A percentile compares a stretch with the other conserved stretches of the same genome.
Evolutionary conservation across 2,113 vertebrate species (phyloP).

Genomic region (Otus sunia): DNA sequence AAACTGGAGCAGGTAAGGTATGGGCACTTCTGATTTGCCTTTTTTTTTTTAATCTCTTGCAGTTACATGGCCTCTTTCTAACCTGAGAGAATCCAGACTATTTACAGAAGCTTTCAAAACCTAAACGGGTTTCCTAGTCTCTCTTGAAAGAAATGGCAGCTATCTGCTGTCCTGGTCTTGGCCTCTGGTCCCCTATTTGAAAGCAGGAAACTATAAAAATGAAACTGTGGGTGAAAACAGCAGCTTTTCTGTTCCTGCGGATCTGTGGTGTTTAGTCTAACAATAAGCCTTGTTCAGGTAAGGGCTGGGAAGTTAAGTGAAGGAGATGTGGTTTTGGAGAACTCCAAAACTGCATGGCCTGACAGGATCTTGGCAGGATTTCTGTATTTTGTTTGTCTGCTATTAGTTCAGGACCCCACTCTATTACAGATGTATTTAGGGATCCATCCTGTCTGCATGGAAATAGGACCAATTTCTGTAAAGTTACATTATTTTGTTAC

Average conservation of each 20-base stretch:
- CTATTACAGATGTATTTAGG: neutral
- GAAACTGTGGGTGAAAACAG: neutral
- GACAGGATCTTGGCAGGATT: neutral
- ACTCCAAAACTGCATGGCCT: neutral
- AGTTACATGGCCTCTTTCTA: neutral
- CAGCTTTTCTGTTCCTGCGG: neutral
- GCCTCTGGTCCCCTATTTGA: neutral
- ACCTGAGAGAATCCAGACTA: neutral
- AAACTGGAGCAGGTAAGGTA: neutral
- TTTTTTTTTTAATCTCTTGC: neutral
- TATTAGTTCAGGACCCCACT: neutral
- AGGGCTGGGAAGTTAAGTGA: neutral
- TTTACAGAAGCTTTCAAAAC: neutral
- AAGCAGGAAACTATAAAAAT: neutral
- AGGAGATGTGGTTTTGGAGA: neutral
- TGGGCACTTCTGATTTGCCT: neutral
- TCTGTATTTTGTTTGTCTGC: rapidly evolving
- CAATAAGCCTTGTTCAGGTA: neutral
- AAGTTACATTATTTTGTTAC: neutral
- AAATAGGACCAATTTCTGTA: neutral
- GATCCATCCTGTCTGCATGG: neutral
- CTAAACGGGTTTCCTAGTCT: neutral
- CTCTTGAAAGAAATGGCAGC: neutral
- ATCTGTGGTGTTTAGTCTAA: neutral
- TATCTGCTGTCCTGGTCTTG: neutral